Evolutionary conservation across 2,888 invertebrate species (phyloP).

Genomic region (Papilio gigon): DNA sequence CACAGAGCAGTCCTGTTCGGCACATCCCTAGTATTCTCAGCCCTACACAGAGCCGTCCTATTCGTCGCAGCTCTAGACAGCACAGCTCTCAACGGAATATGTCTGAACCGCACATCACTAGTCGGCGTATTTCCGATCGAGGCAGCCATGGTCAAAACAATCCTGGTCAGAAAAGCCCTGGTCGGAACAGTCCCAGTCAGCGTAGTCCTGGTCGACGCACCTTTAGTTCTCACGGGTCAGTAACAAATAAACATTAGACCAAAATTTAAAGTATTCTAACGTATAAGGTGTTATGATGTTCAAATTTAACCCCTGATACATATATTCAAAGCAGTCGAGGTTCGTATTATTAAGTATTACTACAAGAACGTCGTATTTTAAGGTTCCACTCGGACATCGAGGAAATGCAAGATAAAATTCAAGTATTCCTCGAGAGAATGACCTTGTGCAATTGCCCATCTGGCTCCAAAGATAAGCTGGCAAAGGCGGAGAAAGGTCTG

Average conservation of each 20-base stretch:
- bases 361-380: slow-evolving; percentile 6
- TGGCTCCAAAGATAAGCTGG: slow-evolving; percentile 57
- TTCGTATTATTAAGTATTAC: background rate
- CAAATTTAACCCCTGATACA: background rate
- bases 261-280: background rate
- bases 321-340: background rate
- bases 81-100: too few species aligned
- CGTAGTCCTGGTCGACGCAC: background rate
- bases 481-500: slow-evolving; percentile 59
- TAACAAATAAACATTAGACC: background rate
- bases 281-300: too few species aligned
- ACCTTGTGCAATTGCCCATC: slow-evolving; percentile 61
- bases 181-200: too few species aligned
- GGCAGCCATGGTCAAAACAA: too few species aligned
- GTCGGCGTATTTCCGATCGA: too few species aligned
- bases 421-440: slow-evolving; percentile 66
- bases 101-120: background rate
- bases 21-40: too few species aligned
- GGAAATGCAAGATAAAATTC: slow-evolving; percentile 65
- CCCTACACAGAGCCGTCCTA: too few species aligned
- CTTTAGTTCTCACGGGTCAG: background rate
- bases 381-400: slow-evolving; percentile 68
- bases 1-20: too few species aligned
- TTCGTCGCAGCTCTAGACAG: too few species aligned
- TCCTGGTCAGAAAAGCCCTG: too few species aligned